phyloP scores from a whole-genome alignment of 2,113 vertebrate genomes.

The Neotragus moschatus region DNA sequence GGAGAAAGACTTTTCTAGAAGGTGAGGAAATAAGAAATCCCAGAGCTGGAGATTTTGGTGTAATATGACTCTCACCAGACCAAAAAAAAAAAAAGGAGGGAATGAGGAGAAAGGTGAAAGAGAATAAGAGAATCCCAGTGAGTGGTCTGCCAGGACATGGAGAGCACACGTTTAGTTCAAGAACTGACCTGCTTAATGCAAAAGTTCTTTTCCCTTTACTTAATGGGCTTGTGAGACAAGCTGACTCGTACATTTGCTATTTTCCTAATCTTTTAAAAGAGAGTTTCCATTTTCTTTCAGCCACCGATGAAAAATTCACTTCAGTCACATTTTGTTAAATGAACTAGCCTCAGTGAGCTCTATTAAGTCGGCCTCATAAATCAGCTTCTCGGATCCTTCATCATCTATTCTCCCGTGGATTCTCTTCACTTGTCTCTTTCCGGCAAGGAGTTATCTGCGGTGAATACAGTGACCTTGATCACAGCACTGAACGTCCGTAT shows the following conservation, averaged over 20 bases:
- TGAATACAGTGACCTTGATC: conserved; percentile 31
- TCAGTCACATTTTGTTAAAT: conserved; percentile 38
- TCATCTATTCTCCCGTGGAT: not conserved
- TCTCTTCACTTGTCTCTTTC: not conserved
- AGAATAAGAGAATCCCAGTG: not conserved
- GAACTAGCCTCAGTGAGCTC: conserved; percentile 15
- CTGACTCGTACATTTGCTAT: not conserved
- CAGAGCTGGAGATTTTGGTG: not conserved
- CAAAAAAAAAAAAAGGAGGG: not conserved
- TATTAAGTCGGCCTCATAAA: conserved; percentile 50
- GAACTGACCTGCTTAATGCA: not conserved
- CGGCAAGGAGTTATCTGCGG: not conserved
- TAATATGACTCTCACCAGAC: not conserved
- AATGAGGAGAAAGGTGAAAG: not conserved
- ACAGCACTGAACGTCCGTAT: not conserved
- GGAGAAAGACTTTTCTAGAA: not conserved
- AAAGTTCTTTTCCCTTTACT: not conserved
- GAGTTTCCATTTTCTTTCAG: conserved; percentile 10
- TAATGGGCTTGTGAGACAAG: not conserved
- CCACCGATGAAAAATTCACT: conserved; percentile 29
- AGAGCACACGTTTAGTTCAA: not conserved
- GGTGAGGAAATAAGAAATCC: not conserved
- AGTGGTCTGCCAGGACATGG: not conserved
- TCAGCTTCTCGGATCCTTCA: not conserved
- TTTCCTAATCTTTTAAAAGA: conserved; percentile 20